Conservation (phyloP, 2,797 vertebrate species). For the Morus bassanus region DNA sequence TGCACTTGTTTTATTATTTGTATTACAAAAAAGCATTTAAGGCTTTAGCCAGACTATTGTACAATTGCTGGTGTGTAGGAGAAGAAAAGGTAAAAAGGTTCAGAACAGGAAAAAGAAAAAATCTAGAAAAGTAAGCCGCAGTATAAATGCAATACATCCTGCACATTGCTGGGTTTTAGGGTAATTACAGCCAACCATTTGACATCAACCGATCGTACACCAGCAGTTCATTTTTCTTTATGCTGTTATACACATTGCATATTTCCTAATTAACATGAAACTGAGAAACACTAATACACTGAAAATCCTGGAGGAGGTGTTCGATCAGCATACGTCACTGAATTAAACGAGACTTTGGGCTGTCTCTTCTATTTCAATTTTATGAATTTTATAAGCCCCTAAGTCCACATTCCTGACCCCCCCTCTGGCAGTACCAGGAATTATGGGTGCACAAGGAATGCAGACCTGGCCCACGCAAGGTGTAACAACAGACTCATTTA, state of each 20-base stretch:
- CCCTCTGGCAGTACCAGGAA: background rate
- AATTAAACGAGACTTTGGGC: background rate
- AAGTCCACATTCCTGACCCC: rapidly evolving
- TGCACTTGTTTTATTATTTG: background rate
- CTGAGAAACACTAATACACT: background rate
- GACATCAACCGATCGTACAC: background rate
- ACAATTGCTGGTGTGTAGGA: background rate
- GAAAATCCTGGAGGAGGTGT: background rate
- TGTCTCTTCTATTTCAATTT: background rate
- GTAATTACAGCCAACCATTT: background rate
- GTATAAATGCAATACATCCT: background rate
- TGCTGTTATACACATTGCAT: background rate
- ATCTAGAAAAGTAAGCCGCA: background rate
- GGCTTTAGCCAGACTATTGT: background rate
- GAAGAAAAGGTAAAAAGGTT: background rate
- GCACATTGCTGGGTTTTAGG: background rate
- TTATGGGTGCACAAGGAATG: background rate
- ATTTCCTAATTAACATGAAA: background rate
- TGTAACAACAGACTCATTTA: background rate
- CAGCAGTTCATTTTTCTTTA: background rate
- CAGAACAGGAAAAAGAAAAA: background rate
- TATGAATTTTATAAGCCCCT: background rate
- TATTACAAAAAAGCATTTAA: background rate
- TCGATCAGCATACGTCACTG: background rate
- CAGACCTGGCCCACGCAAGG: background rate